phyloP scores from a whole-genome alignment of 1,140 invertebrate species.

The Sycophila sp. region DNA sequence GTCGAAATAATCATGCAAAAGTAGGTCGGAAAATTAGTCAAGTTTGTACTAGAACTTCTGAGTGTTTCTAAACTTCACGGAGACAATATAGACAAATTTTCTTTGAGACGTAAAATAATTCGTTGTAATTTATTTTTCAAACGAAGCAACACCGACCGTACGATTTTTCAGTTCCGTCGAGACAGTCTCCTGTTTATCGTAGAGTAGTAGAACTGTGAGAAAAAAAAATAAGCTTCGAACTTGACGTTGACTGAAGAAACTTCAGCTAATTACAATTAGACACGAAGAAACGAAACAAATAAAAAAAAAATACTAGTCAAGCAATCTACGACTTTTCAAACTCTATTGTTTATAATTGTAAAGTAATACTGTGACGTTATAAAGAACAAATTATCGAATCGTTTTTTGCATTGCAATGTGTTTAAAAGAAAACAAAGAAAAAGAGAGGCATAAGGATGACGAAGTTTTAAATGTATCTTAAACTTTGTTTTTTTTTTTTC shows the following conservation, averaged over 20 bases:
- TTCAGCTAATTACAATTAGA: background rate
- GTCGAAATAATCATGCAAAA: too few relatives aligned
- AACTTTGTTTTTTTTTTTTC: too few relatives aligned
- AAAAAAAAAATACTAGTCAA: conserved; percentile 23
- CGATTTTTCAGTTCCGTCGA: background rate
- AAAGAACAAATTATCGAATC: conserved; percentile 21
- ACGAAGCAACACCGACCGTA: background rate
- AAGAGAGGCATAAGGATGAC: too few relatives aligned
- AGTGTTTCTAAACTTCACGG: conserved; percentile 5
- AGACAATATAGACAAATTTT: conserved; percentile 7
- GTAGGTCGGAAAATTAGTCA: background rate
- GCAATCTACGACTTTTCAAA: background rate
- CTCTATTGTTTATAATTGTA: conserved; percentile 26
- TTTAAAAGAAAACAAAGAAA: too few relatives aligned
- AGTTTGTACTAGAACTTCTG: background rate
- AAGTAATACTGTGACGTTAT: background rate
- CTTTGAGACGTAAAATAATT: too few relatives aligned
- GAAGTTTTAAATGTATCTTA: conserved; percentile 14
- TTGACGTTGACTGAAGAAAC: conserved; percentile 4
- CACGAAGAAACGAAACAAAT: too few relatives aligned
- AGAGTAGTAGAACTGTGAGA: background rate
- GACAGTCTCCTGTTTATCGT: background rate
- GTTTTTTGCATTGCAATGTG: background rate
- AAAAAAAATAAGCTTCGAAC: too few relatives aligned
- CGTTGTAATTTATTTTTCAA: background rate